Evolutionary conservation across 2,888 invertebrate species (phyloP).

Genomic region (Tenodera sinensis): DNA sequence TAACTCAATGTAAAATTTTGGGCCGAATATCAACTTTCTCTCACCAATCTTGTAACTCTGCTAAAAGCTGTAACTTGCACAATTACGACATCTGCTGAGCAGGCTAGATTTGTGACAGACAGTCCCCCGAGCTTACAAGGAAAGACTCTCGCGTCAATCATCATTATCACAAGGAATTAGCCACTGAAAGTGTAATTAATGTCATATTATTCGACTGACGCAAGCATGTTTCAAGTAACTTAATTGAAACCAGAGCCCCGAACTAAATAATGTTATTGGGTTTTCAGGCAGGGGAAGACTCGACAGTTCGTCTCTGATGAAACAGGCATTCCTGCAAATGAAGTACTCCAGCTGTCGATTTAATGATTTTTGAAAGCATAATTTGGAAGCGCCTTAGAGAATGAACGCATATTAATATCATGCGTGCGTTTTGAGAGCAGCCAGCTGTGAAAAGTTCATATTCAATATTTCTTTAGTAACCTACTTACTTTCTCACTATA

Average conservation of each 20-base stretch:
- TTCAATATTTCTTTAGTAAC: no score
- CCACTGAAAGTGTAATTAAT: background rate
- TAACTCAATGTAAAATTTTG: background rate
- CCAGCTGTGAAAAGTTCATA: no score
- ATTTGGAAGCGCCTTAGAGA: no score
- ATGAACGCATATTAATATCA: no score
- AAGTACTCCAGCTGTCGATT: no score
- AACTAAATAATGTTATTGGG: background rate
- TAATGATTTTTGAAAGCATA: no score
- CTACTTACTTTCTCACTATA: no score
- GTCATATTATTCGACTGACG: background rate
- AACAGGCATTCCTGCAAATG: no score
- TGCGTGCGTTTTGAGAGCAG: no score
- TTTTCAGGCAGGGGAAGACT: background rate
- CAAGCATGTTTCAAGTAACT: background rate
- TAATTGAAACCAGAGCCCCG: background rate
- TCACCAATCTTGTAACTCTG: background rate
- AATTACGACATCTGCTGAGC: background rate
- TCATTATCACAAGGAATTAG: background rate
- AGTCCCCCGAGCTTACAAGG: background rate
- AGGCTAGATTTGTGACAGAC: background rate
- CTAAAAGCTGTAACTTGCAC: background rate
- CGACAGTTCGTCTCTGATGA: background rate
- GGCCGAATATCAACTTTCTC: background rate
- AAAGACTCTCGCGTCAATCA: background rate